Conservation (phyloP, 92 coral and sea anemone species). For the Epizoanthus stellaris region DNA sequence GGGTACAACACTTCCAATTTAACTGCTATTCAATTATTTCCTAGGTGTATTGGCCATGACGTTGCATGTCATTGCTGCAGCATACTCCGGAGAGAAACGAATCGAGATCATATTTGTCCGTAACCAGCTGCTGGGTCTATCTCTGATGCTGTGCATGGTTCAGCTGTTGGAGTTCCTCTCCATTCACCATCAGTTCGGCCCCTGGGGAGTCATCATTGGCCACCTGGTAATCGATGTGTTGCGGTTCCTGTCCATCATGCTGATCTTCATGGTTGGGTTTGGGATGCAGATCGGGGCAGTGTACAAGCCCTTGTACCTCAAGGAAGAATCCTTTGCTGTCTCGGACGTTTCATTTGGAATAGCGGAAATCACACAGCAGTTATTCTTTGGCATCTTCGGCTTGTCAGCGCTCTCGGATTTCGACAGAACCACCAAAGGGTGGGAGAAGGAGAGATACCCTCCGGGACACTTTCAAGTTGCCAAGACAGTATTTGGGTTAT, state of each 20-base stretch:
- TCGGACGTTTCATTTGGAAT: constrained; percentile 20
- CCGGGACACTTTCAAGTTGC: constrained; percentile 53
- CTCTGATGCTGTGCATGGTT: constrained; percentile 79
- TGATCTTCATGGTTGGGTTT: constrained; percentile 84
- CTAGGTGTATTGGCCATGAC: constrained; percentile 60
- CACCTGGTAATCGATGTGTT: constrained; percentile 90
- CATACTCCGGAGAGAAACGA: constrained; percentile 54
- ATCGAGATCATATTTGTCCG: constrained; percentile 75
- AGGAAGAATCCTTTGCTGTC: constrained; percentile 28
- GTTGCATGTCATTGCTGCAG: constrained; percentile 75
- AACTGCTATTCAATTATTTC: constrained; percentile 12
- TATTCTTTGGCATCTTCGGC: constrained; percentile 90
- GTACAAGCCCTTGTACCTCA: constrained; percentile 68
- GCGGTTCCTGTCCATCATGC: constrained; percentile 81
- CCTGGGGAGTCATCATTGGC: constrained; percentile 99
- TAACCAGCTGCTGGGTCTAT: constrained; percentile 85
- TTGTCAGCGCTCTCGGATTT: constrained; percentile 58
- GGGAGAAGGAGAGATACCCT: background rate
- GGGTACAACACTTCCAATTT: no score
- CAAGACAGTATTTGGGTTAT: constrained; percentile 85
- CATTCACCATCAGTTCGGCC: constrained; percentile 95
- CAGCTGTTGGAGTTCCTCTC: constrained; percentile 90
- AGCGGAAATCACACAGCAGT: constrained; percentile 63
- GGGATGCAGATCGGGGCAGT: constrained; percentile 91
- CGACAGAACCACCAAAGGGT: background rate